Evolutionary conservation across 2,113 vertebrate species (phyloP), one percentile per base, ranked within the genome.

Genomic region (Misgurnus anguillicaudatus): DNA sequence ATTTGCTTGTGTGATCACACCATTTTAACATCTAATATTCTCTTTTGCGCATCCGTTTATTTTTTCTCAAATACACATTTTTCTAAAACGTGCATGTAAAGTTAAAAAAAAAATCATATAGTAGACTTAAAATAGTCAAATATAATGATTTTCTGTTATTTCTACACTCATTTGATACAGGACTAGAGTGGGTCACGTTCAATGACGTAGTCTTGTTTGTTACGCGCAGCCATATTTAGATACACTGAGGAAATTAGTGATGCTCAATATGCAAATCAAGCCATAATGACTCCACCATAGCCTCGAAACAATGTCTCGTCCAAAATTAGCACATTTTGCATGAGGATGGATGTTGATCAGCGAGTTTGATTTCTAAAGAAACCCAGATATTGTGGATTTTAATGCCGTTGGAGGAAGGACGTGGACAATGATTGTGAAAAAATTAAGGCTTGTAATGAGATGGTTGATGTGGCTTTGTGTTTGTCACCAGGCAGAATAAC

Each of bases 131-230:
- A 14, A 58, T 17, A n/a, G 24, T 31, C 24, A 31, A 3, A 17
- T 8, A 24, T 9, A 36, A 24, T 24, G 24, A 39, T 64, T 24
- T 64, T 47, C 13, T n/a, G 6, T 2, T 58, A 13, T 64, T 21
- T 31, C 38, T 64, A 38, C 16, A 14, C 19, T 57, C 4, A 6
- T 42, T 66, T 57, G 38, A 67, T 31, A n/a, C 14, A 31, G 68
- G 42, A 57, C 19, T 11, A 11, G 85, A 89, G 90, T 91, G 91
- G 94, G 93, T 93, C 95, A 95, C 91, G 93, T 94, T 90, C 94
- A 86, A 61, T 97, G 95, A 98, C 95, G 95, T 97, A 94, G 95
- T 92, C 92, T 92, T 91, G 92, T 91, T 91, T 90, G 90, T 89
- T 90, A 93, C 92, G 93, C 92, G 94, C 92, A 90, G 92, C 94